Evolutionary conservation across 1,140 invertebrate genomes (phyloP).

Genomic region (Belonocnema kinseyi): DNA sequence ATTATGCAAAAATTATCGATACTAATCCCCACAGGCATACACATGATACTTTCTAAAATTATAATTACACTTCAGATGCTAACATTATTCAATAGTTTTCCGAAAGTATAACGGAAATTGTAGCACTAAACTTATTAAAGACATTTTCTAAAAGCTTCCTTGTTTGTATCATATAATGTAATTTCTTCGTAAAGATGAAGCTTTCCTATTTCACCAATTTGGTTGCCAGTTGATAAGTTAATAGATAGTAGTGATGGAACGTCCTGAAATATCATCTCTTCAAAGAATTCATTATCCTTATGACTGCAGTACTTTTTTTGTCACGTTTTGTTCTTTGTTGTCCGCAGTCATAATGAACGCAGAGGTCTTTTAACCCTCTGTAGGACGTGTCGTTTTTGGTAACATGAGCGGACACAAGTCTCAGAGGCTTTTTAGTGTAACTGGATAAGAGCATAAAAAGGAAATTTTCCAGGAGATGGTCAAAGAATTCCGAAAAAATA

Average conservation of each 20-base stretch:
- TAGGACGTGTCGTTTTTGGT: background rate
- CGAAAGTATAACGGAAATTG: too few relatives aligned
- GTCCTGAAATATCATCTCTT: background rate
- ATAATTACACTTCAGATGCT: too few relatives aligned
- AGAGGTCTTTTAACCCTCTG: conserved; percentile 4
- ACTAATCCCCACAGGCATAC: too few relatives aligned
- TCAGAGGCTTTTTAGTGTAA: background rate
- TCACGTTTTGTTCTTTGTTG: conserved; percentile 6
- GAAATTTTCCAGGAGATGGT: background rate
- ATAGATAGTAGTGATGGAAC: background rate
- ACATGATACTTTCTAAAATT: too few relatives aligned
- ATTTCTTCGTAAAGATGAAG: too few relatives aligned
- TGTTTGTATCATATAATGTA: too few relatives aligned
- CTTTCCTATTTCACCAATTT: background rate
- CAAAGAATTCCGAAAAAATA: background rate
- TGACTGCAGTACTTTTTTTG: background rate
- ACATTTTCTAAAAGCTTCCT: too few relatives aligned
- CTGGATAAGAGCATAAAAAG: background rate
- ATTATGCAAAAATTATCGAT: too few relatives aligned
- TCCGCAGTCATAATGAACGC: conserved; percentile 9
- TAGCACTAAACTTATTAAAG: too few relatives aligned
- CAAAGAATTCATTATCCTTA: conserved; percentile 23
- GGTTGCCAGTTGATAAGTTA: background rate
- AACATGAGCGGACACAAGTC: conserved; percentile 14
- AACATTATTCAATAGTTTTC: too few relatives aligned